Conservation (phyloP, 2,113 vertebrate genomes). For the Scolopax mira region DNA sequence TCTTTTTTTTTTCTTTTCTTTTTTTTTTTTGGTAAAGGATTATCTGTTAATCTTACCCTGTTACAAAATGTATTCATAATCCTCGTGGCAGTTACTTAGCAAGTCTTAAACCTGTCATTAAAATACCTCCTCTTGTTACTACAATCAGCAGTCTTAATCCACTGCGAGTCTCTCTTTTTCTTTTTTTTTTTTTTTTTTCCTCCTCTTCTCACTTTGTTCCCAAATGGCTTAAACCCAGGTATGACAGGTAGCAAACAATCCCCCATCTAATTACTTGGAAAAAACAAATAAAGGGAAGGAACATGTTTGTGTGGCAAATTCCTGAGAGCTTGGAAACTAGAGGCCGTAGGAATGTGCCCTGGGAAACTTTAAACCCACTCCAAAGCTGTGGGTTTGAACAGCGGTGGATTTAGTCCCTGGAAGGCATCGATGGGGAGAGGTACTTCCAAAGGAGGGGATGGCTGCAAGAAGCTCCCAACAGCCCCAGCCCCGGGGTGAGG, state of each 20-base stretch:
- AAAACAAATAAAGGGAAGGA: conserved; percentile 31
- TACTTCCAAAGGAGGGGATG: neutral
- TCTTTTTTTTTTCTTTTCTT: neutral
- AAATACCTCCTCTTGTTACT: conserved; percentile 51
- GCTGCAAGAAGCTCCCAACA: neutral
- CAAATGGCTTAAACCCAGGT: conserved; percentile 41
- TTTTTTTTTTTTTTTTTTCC: neutral
- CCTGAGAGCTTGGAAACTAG: conserved; percentile 33
- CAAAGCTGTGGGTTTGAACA: conserved; percentile 42
- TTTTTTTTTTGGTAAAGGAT: neutral
- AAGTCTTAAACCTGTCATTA: conserved; percentile 77
- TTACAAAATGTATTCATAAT: conserved; percentile 60
- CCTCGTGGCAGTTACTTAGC: conserved; percentile 64
- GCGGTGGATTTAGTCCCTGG: neutral
- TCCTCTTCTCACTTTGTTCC: conserved; percentile 37
- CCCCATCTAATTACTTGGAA: conserved; percentile 11
- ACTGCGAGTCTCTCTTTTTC: neutral
- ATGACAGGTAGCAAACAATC: conserved; percentile 54
- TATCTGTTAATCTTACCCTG: conserved; percentile 65
- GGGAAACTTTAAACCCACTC: conserved; percentile 53
- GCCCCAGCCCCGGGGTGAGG: fast-evolving
- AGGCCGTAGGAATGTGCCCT: conserved; percentile 13
- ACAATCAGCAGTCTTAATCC: conserved; percentile 60
- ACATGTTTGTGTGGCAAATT: conserved; percentile 42
- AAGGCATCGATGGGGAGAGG: neutral